Base-by-base conservation (phyloP, 2,888 invertebrate genomes). In the Tetragnatha montana region DNA sequence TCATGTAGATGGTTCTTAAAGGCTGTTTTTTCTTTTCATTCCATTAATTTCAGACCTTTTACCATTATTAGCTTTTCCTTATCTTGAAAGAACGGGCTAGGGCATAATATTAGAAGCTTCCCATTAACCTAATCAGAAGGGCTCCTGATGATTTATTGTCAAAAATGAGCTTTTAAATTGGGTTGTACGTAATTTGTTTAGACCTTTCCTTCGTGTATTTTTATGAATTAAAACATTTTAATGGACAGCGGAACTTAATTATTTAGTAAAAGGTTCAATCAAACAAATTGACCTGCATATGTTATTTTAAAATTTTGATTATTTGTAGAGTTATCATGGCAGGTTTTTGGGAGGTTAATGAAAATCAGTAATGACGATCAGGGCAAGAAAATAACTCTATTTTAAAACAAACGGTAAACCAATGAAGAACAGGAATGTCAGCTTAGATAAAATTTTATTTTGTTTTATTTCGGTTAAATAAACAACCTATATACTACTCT, bases 31-130 rank as follows among this genome's bases (percentile, higher is more conserved):
- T 60, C 8, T 51, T 51, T 78, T 71, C 19, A 8, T 22, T 70
- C 12, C 86, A 86, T 86, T 74, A 60, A 81, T 86, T 86, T 86
- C 80, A 49, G 50, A 80, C 80, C 86, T 86, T 60, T 86, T 74
- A 86, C 68, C 51, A 60, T 80, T 86, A 86, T 86, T 86, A 79
- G 47, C 47, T 35, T 35, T 8, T 74, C 74, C 73, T 86, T 86
- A 86, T 86, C 86, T 80, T 22, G 8, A 14, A 35, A 60, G 35
- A 8, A n/a, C 22, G 8, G 14, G 1, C 81, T 6, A 22, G 35
- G 70, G 70, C 49, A 60, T 74, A 21, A 82, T 60, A 74, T 82
- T 80, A 80, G 79, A 69, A 85, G 71, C 60, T 73, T 47, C 70
- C 80, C 80, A 86, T 86, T 80, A 80, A 21, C 80, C 80, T 86